Conservation (phyloP, 2,113 vertebrate genomes). For the Gnathonemus longibarbis region DNA sequence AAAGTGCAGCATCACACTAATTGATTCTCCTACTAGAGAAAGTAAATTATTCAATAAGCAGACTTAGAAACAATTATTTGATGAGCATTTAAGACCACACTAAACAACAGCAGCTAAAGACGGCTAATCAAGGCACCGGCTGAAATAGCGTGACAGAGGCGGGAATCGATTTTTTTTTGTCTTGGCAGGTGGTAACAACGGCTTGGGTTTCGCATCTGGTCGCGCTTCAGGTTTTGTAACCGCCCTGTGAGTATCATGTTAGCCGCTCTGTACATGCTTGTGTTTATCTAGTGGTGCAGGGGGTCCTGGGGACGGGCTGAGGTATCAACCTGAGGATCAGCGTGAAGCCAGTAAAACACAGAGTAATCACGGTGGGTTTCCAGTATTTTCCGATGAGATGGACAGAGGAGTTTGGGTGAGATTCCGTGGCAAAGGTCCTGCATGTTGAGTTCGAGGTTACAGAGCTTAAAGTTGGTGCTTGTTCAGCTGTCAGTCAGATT, state of each 20-base stretch:
- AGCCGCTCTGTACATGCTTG: background rate
- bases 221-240: background rate
- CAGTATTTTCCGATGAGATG: background rate
- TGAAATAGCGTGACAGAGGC: background rate
- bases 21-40: background rate
- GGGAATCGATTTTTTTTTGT: background rate
- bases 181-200: background rate
- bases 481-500: background rate
- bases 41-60: constrained; percentile 12
- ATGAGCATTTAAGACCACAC: background rate
- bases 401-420: background rate
- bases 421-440: background rate
- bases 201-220: background rate
- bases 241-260: background rate
- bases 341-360: background rate
- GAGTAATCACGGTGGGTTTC: background rate
- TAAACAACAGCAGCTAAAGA: background rate
- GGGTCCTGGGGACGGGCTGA: background rate
- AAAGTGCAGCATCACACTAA: background rate
- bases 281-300: background rate
- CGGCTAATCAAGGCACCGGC: background rate
- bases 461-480: background rate
- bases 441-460: background rate
- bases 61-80: background rate
- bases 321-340: background rate